A percentile compares a stretch with the other conserved stretches of the same genome.
These are phyloP conservation scores for Xanthorhoe designata DNA, from an alignment of 2,888 invertebrate genomes.

Conservation along the genomic window DNA sequence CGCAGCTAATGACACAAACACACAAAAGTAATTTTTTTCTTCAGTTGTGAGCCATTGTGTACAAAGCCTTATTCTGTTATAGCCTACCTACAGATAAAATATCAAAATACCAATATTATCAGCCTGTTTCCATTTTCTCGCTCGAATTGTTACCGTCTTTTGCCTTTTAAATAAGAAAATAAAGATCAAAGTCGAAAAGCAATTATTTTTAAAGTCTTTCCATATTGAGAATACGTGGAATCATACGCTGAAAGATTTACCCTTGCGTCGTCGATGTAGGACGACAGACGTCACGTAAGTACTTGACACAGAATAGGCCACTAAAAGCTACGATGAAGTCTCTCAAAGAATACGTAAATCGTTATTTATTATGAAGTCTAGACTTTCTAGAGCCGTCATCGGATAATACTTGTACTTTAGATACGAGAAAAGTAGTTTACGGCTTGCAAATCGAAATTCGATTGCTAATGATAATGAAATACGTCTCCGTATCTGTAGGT, in stretches of 20 bases:
- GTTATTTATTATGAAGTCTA: constrained; percentile 23
- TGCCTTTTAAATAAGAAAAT: constrained; percentile 16
- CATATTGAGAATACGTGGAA: constrained; percentile 14
- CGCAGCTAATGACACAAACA: no score
- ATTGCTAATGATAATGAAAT: constrained; percentile 4
- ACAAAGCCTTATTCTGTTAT: background rate
- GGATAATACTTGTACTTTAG: constrained; percentile 12
- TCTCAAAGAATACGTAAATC: constrained; percentile 20
- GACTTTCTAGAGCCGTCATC: constrained; percentile 14
- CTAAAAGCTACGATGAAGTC: constrained; percentile 24
- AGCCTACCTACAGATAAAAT: background rate
- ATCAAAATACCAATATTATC: background rate
- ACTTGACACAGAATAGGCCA: constrained; percentile 18
- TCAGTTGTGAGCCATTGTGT: background rate
- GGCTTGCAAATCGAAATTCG: constrained; percentile 7
- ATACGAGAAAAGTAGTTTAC: constrained; percentile 11
- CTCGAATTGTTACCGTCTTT: constrained; percentile 8
- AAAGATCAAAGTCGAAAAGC: constrained; percentile 17
- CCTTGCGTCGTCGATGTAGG: constrained; percentile 24
- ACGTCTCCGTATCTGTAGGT: no score
- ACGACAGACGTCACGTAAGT: constrained; percentile 29
- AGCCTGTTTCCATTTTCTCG: background rate
- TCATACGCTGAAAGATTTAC: constrained; percentile 6
- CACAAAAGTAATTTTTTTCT: background rate
- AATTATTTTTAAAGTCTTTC: constrained; percentile 12